A percentile compares a stretch with the other conserved stretches of the same genome.
Evolutionary conservation across 2,113 vertebrate genomes (phyloP).

Genomic region (Halichoerus grypus): DNA sequence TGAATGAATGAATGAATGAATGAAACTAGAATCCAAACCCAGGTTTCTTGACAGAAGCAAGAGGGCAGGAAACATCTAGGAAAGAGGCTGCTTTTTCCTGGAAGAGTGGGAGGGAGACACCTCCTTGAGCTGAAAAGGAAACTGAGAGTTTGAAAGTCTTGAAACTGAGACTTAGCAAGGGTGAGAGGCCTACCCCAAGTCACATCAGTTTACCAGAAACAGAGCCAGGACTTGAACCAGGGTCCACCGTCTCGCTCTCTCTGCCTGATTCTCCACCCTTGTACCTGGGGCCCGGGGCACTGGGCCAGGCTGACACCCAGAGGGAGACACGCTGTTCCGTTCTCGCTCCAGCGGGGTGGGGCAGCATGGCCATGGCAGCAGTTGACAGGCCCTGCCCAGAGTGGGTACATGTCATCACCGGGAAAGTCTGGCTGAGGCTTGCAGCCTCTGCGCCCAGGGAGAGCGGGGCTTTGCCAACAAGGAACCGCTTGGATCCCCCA

Average conservation of each 20-base stretch:
- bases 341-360: neutral
- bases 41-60: neutral
- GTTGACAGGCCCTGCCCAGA: neutral
- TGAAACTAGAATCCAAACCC: neutral
- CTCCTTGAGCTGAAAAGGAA: neutral
- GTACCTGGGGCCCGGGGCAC: conserved; percentile 24
- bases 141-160: neutral
- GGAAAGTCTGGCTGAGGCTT: neutral
- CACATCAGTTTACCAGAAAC: neutral
- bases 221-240: neutral
- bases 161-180: neutral
- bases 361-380: accelerated
- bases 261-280: conserved; percentile 1
- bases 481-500: neutral
- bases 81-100: neutral
- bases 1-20: neutral
- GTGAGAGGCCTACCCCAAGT: neutral
- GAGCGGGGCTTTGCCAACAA: neutral
- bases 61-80: neutral
- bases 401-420: conserved; percentile 49
- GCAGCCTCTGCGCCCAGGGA: neutral
- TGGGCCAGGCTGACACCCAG: conserved; percentile 33
- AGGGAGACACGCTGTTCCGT: conserved; percentile 38
- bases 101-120: neutral
- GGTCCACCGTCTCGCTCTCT: neutral